Base-by-base conservation (phyloP, 2,113 vertebrate species). In the Canis aureus region DNA sequence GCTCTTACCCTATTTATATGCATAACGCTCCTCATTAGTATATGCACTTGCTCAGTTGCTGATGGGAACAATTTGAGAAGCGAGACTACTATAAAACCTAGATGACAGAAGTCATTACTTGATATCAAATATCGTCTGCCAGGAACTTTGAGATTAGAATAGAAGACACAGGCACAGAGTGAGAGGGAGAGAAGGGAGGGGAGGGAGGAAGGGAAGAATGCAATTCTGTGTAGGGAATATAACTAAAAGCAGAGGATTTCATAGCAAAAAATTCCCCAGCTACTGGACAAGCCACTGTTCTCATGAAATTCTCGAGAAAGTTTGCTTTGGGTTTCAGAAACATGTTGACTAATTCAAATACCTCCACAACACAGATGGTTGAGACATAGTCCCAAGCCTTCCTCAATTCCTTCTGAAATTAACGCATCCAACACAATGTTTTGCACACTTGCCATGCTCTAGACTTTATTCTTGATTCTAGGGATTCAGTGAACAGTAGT, bases 41-140 rank as follows among this genome's bases (percentile, higher is more conserved):
- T 62, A 49, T 60, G 66, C 6, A 79, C 91, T 81, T 81, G 53
- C 78, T 91, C 80, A 25, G 19, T 69, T 81, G 57, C 15, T 67
- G 64, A n/a, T 82, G 55, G n/a, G 53, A 53, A 78, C 43, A 38
- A 5, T 71, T 25, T 69, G 66, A 51, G n/a, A 85, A 85, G n/a
- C 57, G 53, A 71, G 32, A 35, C 71, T 60, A 8, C n/a, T 32
- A 6, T 83, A 49, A 94, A 79, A 73, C 55, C 29, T 51, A 27
- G 43, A 51, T 57, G 82, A 69, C 62, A 93, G 93, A 78, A 92
- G 66, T 89, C 79, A 86, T 82, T 71, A 59, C 53, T 43, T 57
- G 71, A 29, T 94, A 80, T 81, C 66, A 71, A 55, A 59, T 81
- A 64, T 76, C 15, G 22, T 32, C 62, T 73, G 7, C 62, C 66